Conservation (phyloP, 2,113 vertebrate species). For the Piliocolobus tephrosceles region DNA sequence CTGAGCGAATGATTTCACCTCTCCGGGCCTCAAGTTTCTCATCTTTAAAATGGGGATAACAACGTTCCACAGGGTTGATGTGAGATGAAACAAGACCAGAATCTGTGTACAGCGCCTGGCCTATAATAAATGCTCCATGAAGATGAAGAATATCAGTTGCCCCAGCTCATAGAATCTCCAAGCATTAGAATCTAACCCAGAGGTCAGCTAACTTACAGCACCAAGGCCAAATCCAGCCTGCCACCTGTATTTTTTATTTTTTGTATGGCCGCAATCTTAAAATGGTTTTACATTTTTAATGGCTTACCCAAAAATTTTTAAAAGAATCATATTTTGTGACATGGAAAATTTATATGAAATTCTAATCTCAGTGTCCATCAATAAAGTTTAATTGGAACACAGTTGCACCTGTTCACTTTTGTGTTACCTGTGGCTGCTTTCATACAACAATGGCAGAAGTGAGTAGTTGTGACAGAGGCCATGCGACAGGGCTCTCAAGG, state of each 20-base stretch:
- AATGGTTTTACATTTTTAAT: neutral
- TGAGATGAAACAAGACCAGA: neutral
- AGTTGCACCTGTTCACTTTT: fast-evolving
- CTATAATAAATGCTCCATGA: neutral
- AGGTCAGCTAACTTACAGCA: too few species aligned
- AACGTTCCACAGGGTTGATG: neutral
- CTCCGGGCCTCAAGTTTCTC: neutral
- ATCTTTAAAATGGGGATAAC: neutral
- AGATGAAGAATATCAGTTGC: fast-evolving
- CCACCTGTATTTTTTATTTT: too few species aligned
- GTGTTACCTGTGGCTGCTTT: too few species aligned
- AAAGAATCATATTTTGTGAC: neutral
- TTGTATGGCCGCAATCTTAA: neutral
- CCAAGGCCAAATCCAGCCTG: neutral
- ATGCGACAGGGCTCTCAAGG: fast-evolving
- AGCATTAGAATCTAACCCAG: neutral
- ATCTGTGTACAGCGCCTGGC: neutral
- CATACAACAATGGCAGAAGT: fast-evolving
- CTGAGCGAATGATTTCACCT: neutral
- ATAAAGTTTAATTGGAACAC: neutral
- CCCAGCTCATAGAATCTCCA: neutral
- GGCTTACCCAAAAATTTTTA: neutral
- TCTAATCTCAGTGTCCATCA: neutral
- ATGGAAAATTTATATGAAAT: neutral
- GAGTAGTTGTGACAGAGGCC: neutral